These are phyloP conservation scores for Arge pagana DNA, from an alignment of 2,888 invertebrate genomes.

Conservation along the genomic window DNA sequence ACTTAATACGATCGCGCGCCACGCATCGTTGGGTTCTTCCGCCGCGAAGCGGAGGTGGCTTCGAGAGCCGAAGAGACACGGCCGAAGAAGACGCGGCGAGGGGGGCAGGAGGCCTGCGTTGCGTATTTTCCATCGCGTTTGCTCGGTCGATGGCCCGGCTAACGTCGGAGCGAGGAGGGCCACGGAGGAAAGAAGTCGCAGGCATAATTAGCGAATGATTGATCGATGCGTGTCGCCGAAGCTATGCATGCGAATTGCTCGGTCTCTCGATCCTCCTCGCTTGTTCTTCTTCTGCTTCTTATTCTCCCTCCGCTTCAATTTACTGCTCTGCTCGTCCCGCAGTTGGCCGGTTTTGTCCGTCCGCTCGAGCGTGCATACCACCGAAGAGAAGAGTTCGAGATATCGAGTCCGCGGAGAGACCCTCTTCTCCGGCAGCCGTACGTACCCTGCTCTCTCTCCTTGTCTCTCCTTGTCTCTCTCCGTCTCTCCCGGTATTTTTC, in stretches of 20 bases:
- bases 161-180: constrained; percentile 37
- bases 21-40: constrained; percentile 26
- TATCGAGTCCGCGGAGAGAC: neutral
- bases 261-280: constrained; percentile 21
- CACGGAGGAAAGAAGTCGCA: constrained; percentile 54
- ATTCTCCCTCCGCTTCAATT: constrained; percentile 12
- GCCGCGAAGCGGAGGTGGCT: too few species aligned
- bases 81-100: constrained; percentile 10
- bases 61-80: too few species aligned
- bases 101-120: neutral
- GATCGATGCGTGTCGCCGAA: constrained; percentile 54
- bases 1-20: constrained; percentile 46
- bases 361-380: constrained; percentile 16
- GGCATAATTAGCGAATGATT: constrained; percentile 57
- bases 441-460: too few species aligned
- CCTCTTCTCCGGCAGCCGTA: too few species aligned
- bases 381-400: too few species aligned
- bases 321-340: constrained; percentile 11
- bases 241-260: constrained; percentile 52
- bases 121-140: constrained; percentile 6
- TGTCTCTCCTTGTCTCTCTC: neutral
- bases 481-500: neutral
- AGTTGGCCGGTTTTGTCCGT: neutral
- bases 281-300: constrained; percentile 17
- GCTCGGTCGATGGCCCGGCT: constrained; percentile 43